Base-by-base conservation (phyloP, 2,888 invertebrate genomes). In the Pandemis heparana region DNA sequence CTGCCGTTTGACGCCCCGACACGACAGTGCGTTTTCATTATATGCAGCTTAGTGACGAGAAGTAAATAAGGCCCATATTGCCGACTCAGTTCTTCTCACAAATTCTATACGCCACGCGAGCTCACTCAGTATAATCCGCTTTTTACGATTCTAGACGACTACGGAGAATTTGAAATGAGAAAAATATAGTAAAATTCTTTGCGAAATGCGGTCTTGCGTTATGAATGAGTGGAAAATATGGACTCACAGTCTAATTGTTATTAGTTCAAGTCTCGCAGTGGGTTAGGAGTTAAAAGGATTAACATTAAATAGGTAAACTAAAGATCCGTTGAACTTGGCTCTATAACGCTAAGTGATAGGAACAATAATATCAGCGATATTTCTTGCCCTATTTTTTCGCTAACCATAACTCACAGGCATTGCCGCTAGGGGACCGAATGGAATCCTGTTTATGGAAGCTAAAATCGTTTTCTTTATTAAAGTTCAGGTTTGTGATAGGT, bases 11-110 rank as follows among this genome's bases (percentile, higher is more conserved):
- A 89, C 91, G 86, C 89, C 85, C 87, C 86, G 89, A 74, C 70
- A 74, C 91, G 92, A 90, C 92, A 91, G 89, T 94, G 93, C 93
- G 93, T 94, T 94, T 93, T 94, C 94, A 94, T 94, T 94, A 94
- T 94, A 93, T 94, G 94, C 94, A 94, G 94, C 94, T 94, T 94
- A 94, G 92, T 84, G 87, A 89, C 86, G 86, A 84, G 81, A 86
- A 87, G 92, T 92, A 94, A 94, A 94, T 93, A 94, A 92, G 92
- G 82, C 85, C 90, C 91, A 91, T 94, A 93, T 94, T 94, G 91
- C 93, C 89, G 86, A 87, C 87, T 87, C 87, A 87, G 88, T 85
- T 90, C 89, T 90, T 90, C 88, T 87, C 89, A 87, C 91, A 87
- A 89, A 91, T 93, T 91, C 91, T 91, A 90, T 89, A 89, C 89